Conservation (phyloP, 2,113 vertebrate species). For the Pardalotus punctatus region DNA sequence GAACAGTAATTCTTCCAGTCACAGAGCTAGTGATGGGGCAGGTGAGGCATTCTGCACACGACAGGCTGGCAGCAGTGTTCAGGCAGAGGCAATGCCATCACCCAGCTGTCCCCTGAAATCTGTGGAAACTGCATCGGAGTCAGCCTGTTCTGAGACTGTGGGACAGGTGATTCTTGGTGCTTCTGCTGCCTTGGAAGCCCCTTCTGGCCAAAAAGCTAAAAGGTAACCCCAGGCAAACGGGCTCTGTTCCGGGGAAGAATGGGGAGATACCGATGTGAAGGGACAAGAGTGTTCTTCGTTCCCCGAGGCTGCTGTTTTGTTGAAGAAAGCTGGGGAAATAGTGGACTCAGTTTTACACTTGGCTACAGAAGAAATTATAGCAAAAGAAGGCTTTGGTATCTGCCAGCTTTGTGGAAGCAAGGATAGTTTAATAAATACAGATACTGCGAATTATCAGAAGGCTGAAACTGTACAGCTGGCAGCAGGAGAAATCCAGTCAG, state of each 20-base stretch:
- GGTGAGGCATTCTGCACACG: not conserved
- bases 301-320: conserved; percentile 15
- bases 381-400: not conserved
- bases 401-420: conserved; percentile 12
- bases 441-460: not conserved
- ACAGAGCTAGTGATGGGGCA: not conserved
- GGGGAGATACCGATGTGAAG: not conserved
- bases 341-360: conserved; percentile 59
- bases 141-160: not conserved
- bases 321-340: conserved; percentile 65
- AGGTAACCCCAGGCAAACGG: conserved; percentile 2
- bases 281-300: not conserved
- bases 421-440: not conserved
- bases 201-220: not conserved
- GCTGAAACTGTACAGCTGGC: conserved; percentile 15
- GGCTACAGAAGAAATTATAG: conserved; percentile 65
- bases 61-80: not conserved
- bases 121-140: not conserved
- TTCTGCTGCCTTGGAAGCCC: not conserved
- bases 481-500: conserved; percentile 2
- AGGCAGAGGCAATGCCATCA: not conserved
- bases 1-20: not conserved
- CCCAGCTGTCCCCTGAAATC: not conserved
- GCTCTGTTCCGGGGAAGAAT: conserved; percentile 28
- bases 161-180: not conserved